A percentile compares a stretch with the other conserved stretches of the same genome.
Conservation (phyloP, 2,797 vertebrate genomes). For the Meriones psammophilus region DNA sequence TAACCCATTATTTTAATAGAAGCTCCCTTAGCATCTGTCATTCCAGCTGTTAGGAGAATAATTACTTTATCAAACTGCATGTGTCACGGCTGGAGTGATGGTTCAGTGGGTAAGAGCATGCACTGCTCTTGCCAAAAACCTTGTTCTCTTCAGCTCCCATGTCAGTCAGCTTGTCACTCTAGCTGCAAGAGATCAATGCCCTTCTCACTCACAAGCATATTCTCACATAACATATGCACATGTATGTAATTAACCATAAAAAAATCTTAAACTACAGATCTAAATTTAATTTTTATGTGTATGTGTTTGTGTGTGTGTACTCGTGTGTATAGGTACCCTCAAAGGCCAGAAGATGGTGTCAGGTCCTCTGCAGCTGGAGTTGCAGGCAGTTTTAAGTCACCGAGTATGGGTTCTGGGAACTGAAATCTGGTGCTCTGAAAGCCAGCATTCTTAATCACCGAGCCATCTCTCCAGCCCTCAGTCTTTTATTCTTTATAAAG, state of each 20-base stretch:
- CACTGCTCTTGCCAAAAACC: neutral
- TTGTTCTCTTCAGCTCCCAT: neutral
- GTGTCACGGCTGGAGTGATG: neutral
- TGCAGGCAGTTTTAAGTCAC: neutral
- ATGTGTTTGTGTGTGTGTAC: neutral
- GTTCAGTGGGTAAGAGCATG: neutral
- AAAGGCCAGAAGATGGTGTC: neutral
- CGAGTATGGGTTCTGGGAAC: neutral
- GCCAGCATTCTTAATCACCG: too few species aligned
- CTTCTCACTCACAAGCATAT: neutral
- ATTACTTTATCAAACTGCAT: constrained; percentile 45
- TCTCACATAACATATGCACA: neutral
- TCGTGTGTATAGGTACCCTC: neutral
- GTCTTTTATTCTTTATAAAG: constrained; percentile 46
- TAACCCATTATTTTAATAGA: constrained; percentile 50
- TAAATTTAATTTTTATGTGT: neutral
- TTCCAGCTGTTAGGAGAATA: constrained; percentile 59
- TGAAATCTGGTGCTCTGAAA: neutral
- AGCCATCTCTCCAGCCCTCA: neutral
- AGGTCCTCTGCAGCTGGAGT: neutral
- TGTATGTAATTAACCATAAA: neutral
- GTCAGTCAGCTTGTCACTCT: neutral
- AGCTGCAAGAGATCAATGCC: neutral
- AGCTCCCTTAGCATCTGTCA: constrained; percentile 57
- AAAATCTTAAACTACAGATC: neutral